Evolutionary conservation across 2,888 invertebrate species (phyloP).

Genomic region (Ceraclea dissimilis): DNA sequence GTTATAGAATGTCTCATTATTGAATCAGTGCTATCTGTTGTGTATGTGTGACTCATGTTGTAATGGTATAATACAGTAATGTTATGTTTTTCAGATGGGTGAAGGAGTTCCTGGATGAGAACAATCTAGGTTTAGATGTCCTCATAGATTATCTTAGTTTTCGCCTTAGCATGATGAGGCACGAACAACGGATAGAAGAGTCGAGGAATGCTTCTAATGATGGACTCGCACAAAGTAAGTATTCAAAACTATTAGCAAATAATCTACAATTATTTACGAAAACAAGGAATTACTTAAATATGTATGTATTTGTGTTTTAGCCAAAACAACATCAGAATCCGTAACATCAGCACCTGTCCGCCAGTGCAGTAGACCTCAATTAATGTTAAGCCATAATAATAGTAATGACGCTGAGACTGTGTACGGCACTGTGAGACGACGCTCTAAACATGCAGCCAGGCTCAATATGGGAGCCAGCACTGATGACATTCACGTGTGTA

Average conservation of each 20-base stretch:
- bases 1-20: no score
- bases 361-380: neutral
- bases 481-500: conserved; percentile 98
- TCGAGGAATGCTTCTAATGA: conserved; percentile 71
- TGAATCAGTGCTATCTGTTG: no score
- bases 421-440: conserved; percentile 46
- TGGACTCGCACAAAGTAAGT: conserved; percentile 53
- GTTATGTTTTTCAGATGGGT: conserved; percentile 96
- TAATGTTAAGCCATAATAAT: conserved; percentile 31
- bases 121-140: conserved; percentile 93
- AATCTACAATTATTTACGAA: neutral
- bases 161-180: conserved; percentile 88
- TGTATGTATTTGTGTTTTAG: neutral
- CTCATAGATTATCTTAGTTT: conserved; percentile 96
- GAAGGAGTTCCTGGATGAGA: conserved; percentile 92
- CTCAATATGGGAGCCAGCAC: conserved; percentile 93
- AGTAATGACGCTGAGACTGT: conserved; percentile 33
- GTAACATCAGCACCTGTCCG: conserved; percentile 7
- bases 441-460: conserved; percentile 78
- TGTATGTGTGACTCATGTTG: no score
- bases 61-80: no score
- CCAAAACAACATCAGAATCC: conserved; percentile 15
- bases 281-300: neutral
- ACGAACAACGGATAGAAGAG: conserved; percentile 75
- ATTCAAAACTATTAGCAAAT: neutral